Percentiles rank a stretch among this genome's conserved stretches.
Conservation (phyloP, 1,140 invertebrate genomes). For the Ditylenchus dipsaci region DNA sequence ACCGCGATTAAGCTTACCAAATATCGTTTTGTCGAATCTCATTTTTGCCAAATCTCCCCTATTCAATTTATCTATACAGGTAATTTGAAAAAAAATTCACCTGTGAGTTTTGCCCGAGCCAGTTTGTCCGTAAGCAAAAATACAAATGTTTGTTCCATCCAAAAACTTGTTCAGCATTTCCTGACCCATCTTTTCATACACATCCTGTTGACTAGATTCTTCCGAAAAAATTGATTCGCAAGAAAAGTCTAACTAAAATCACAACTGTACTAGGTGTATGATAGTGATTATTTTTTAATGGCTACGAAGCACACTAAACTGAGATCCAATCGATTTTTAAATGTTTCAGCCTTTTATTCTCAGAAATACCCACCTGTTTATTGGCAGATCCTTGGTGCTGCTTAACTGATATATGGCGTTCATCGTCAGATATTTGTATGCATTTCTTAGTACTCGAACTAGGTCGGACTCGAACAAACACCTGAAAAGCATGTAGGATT, state of each 20-base stretch:
- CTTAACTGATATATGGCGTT: background rate
- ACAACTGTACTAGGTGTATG: too few relatives aligned
- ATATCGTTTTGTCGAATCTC: background rate
- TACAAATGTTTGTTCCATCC: constrained; percentile 87
- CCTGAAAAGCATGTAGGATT: too few relatives aligned
- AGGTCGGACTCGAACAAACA: background rate
- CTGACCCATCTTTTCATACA: constrained; percentile 14
- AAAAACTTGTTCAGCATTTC: constrained; percentile 63
- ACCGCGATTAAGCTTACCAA: too few relatives aligned
- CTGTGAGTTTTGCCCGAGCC: constrained; percentile 80
- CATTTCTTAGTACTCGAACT: background rate
- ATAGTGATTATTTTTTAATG: too few relatives aligned
- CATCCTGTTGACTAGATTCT: constrained; percentile 6
- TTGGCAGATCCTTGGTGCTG: background rate
- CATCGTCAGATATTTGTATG: background rate
- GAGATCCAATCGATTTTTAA: too few relatives aligned
- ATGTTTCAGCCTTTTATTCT: background rate
- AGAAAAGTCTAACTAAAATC: constrained; percentile 9
- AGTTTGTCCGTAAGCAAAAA: constrained; percentile 90
- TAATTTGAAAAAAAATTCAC: constrained; percentile 1
- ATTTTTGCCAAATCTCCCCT: too few relatives aligned
- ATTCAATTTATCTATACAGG: too few relatives aligned
- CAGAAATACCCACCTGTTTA: background rate
- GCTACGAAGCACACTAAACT: too few relatives aligned
- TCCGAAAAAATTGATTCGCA: constrained; percentile 7